Evolutionary conservation across 1,140 invertebrate genomes (phyloP).

Genomic region (Aphelenchoides fujianensis): DNA sequence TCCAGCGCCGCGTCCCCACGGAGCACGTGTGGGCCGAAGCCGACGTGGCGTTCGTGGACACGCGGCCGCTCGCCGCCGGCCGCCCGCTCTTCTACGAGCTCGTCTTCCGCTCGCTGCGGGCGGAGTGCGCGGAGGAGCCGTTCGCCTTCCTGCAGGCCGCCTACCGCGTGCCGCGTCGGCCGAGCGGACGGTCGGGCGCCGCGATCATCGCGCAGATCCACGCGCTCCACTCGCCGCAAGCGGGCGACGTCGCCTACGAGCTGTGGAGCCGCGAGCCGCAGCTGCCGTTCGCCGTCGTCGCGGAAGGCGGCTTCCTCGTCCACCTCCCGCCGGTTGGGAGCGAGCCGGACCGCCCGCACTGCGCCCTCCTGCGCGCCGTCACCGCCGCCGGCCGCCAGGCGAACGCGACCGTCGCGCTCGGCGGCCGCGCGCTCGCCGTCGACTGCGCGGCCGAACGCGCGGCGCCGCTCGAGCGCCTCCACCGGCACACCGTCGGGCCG

Average conservation of each 20-base stretch:
- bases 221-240: not conserved
- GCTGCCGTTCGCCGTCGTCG: not conserved
- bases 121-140: not conserved
- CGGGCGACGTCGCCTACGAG: not conserved
- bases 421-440: not conserved
- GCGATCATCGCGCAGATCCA: constrained; percentile 8
- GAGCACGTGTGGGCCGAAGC: too few relatives aligned
- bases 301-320: not conserved
- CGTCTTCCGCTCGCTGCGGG: not conserved
- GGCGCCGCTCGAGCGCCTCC: not conserved
- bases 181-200: too few relatives aligned
- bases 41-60: constrained; percentile 8
- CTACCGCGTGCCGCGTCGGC: not conserved
- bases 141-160: not conserved
- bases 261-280: not conserved
- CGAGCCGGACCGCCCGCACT: not conserved
- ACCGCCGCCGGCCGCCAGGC: not conserved
- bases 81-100: constrained; percentile 7
- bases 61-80: not conserved
- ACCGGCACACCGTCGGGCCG: not conserved
- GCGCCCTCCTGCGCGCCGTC: not conserved
- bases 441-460: not conserved
- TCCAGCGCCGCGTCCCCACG: not conserved
- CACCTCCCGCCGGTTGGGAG: not conserved
- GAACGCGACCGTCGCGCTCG: not conserved